Percentiles rank a stretch among this genome's conserved stretches.
Evolutionary conservation across 2,888 invertebrate species (phyloP).

Genomic region (Drosophila mimica): DNA sequence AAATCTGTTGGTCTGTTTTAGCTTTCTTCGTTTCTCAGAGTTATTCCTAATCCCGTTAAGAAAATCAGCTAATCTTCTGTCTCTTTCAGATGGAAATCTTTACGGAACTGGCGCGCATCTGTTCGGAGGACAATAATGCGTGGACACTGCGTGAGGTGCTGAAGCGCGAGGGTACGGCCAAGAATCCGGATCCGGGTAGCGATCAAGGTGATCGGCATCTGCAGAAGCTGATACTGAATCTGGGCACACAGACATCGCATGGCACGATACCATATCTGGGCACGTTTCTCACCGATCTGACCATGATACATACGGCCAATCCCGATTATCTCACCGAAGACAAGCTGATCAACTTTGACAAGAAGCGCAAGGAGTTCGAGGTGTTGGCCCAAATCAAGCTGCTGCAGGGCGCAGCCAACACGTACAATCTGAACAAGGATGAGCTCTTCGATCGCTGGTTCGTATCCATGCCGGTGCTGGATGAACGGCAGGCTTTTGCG

Average conservation of each 20-base stretch:
- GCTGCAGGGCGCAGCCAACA: conserved; percentile 97
- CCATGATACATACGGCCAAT: conserved; percentile 99
- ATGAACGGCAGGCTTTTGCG: conserved; percentile 96
- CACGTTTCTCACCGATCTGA: conserved; percentile 98
- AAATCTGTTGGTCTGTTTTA: too few relatives aligned
- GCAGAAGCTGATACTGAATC: conserved; percentile 93
- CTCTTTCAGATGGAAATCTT: conserved; percentile 91
- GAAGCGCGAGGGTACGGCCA: conserved; percentile 98
- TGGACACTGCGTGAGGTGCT: conserved; percentile 96
- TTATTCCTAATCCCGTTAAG: background rate
- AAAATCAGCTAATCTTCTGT: background rate
- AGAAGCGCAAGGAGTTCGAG: conserved; percentile 98
- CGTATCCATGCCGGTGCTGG: conserved; percentile 94
- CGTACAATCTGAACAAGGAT: conserved; percentile 95
- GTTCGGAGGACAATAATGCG: conserved; percentile 99
- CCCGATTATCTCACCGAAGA: conserved; percentile 92
- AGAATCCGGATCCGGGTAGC: conserved; percentile 96
- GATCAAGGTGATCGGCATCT: conserved; percentile 93
- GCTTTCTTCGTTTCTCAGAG: background rate
- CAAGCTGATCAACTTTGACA: conserved; percentile 97
- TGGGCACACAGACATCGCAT: conserved; percentile 91
- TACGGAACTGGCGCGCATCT: conserved; percentile 97
- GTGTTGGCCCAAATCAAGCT: conserved; percentile 98
- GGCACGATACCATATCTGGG: conserved; percentile 99
- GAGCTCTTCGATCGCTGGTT: conserved; percentile 98